Evolutionary conservation across 2,113 vertebrate species (phyloP).

Genomic region (Fulmarus glacialis): DNA sequence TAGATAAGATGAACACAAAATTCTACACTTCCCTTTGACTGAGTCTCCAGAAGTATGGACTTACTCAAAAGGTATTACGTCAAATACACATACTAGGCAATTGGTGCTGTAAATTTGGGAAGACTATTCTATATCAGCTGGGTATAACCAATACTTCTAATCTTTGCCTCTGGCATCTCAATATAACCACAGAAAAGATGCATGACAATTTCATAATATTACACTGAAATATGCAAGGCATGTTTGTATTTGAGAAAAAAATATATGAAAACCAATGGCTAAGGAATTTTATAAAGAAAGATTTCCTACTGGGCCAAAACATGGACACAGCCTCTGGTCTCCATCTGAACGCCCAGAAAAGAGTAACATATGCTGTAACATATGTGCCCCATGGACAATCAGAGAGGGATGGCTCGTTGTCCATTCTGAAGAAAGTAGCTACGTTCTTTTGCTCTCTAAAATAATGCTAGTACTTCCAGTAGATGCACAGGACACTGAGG

Average conservation of each 20-base stretch:
- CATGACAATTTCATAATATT: not conserved
- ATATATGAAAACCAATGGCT: not conserved
- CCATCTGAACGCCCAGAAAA: not conserved
- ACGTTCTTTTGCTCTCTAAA: not conserved
- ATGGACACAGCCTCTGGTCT: not conserved
- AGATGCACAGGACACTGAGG: not conserved
- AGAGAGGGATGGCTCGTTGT: not conserved
- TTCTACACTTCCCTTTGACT: not conserved
- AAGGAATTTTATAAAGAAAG: not conserved
- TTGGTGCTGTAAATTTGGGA: not conserved
- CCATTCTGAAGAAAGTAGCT: not conserved
- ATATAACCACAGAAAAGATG: not conserved
- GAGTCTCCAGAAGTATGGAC: not conserved
- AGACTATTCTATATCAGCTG: not conserved
- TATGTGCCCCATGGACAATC: not conserved
- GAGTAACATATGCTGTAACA: not conserved
- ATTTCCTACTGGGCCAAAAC: not conserved
- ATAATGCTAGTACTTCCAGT: not conserved
- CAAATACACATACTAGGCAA: not conserved
- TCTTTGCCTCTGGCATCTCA: not conserved
- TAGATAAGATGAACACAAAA: not conserved
- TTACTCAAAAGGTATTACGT: not conserved
- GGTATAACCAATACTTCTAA: not conserved
- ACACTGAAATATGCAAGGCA: not conserved
- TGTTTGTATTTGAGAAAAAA: not conserved